Base-by-base conservation (phyloP, 1,140 invertebrate genomes). In the Macrosteles quadrilineatus region DNA sequence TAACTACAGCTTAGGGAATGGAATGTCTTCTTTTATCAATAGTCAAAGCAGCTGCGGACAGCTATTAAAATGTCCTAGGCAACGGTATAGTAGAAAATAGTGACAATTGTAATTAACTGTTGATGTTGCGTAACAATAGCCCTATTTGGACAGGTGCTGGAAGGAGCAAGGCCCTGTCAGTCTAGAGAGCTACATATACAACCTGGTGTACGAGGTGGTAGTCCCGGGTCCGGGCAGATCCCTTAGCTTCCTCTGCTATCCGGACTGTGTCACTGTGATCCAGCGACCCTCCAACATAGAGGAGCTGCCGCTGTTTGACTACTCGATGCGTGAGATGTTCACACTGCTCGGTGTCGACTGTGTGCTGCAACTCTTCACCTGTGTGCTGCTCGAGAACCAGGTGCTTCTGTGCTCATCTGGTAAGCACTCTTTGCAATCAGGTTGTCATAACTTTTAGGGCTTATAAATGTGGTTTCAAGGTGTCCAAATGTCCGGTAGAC, bases 381-480 rank as follows among this genome's bases (percentile, higher is more conserved):
- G 96, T 84, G 90, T 98, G 29, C 83, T 99, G 14, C 82, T 99
- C 9, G 98, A 99, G 83, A 95, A 98, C 83, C 98, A 99, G 85
- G 91, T 99, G 43, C 84, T 99, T 36, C 83, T 99, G 12, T 90
- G 93, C 78, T 98, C 97, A 64, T 89, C 88, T 80, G 92, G 94
- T 97, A 82, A 80, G 73, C 63, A 31, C 31, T 53, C 14, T 57
- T 57, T n/a, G n/a, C n/a, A n/a, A n/a, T n/a, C n/a, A n/a, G n/a
- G n/a, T n/a, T n/a, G n/a, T n/a, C n/a, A n/a, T n/a, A n/a, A n/a
- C n/a, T n/a, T n/a, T n/a, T n/a, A n/a, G n/a, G n/a, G n/a, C n/a
- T n/a, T n/a, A n/a, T n/a, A n/a, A n/a, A n/a, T n/a, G n/a, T n/a
- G n/a, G n/a, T n/a, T n/a, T n/a, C n/a, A n/a, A n/a, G n/a, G n/a